phyloP scores from a whole-genome alignment of 2,797 vertebrate genomes.

The Anguilla marmorata region DNA sequence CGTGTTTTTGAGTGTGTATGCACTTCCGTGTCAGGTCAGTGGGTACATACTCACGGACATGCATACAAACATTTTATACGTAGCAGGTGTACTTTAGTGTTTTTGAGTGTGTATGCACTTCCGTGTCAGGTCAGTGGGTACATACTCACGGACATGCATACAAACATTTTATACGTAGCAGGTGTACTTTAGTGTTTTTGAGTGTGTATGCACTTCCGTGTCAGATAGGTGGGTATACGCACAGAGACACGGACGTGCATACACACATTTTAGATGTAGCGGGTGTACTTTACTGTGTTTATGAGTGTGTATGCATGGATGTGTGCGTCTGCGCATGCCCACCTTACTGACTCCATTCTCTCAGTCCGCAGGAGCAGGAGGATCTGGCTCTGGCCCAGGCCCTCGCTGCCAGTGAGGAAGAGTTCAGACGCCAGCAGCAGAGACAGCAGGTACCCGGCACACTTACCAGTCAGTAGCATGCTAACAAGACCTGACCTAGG shows the following conservation, averaged over 20 bases:
- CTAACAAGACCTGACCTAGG: slow-evolving; percentile 66
- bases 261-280: slow-evolving; percentile 6
- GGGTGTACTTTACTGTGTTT: not conserved
- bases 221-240: too few relatives aligned
- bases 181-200: too few relatives aligned
- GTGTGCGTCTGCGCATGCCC: not conserved
- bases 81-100: not conserved
- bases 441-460: slow-evolving; percentile 80
- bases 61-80: slow-evolving; percentile 3
- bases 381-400: slow-evolving; percentile 81
- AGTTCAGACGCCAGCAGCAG: slow-evolving; percentile 76
- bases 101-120: not conserved
- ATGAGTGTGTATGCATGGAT: not conserved
- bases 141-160: too few relatives aligned
- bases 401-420: slow-evolving; percentile 80
- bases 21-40: too few relatives aligned
- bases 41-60: too few relatives aligned
- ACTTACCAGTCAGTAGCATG: slow-evolving; percentile 73
- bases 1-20: not conserved
- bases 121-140: too few relatives aligned
- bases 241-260: not conserved
- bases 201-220: too few relatives aligned
- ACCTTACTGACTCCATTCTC: slow-evolving; percentile 22
- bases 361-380: slow-evolving; percentile 81
- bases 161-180: too few relatives aligned